phyloP scores from a whole-genome alignment of 1,140 invertebrate genomes.

The Wasmannia auropunctata region DNA sequence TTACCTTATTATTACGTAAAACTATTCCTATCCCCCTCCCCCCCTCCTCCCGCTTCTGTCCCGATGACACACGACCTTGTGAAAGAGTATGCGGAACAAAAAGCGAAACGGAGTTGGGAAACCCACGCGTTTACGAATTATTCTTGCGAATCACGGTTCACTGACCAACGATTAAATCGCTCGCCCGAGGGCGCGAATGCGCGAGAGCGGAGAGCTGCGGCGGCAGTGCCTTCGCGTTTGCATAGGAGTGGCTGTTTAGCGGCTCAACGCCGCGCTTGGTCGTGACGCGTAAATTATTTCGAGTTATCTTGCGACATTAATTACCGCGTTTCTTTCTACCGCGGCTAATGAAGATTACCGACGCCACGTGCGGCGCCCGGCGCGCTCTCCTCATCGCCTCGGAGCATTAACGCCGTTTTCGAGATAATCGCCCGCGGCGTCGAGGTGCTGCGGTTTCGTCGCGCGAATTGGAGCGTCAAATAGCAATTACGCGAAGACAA shows the following conservation, averaged over 20 bases:
- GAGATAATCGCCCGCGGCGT: constrained; percentile 27
- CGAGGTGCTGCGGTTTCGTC: constrained; percentile 4
- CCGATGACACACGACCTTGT: background rate
- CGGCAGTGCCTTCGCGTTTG: background rate
- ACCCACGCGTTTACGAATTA: background rate
- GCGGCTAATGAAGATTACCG: constrained; percentile 50
- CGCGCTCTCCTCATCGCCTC: background rate
- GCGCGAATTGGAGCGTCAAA: constrained; percentile 50
- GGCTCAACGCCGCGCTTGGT: constrained; percentile 14
- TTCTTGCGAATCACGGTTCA: constrained; percentile 10
- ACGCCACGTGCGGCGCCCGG: constrained; percentile 8
- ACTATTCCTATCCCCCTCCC: background rate
- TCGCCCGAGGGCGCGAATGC: background rate
- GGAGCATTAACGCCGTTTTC: constrained; percentile 27
- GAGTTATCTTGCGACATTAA: constrained; percentile 53
- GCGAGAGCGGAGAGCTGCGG: too few species aligned
- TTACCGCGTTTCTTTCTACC: constrained; percentile 45
- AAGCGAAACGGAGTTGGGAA: background rate
- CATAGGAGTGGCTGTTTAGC: constrained; percentile 11
- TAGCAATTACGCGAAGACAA: constrained; percentile 48
- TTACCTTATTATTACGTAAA: background rate
- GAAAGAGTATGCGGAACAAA: background rate
- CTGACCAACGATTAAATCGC: constrained; percentile 17
- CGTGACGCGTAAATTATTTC: constrained; percentile 52
- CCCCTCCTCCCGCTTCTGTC: too few species aligned